Percentiles rank a stretch among this genome's conserved stretches.
phyloP scores from a whole-genome alignment of 2,797 vertebrate species.

The Pterois miles region DNA sequence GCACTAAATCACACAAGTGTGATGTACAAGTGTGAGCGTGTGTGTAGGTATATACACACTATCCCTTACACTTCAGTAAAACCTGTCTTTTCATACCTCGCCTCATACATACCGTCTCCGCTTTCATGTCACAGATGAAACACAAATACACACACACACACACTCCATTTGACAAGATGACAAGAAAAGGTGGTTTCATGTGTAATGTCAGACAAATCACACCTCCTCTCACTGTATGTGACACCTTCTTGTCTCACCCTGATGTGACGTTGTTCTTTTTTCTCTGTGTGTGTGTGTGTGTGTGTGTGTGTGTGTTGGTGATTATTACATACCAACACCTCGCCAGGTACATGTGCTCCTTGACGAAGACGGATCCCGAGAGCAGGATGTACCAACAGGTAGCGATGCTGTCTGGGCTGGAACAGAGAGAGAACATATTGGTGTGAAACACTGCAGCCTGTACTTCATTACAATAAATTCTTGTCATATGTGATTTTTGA shows the following conservation, averaged over 20 bases:
- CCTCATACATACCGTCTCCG: neutral
- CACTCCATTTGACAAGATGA: slow-evolving; percentile 9
- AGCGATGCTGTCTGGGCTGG: slow-evolving; percentile 92
- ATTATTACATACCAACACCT: slow-evolving; percentile 82
- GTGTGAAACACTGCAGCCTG: slow-evolving; percentile 12
- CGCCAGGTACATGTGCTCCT: slow-evolving; percentile 96
- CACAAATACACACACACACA: neutral
- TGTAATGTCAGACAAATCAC: slow-evolving; percentile 26
- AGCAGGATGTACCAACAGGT: slow-evolving; percentile 97
- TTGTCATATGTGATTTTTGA: neutral
- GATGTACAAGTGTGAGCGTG: neutral
- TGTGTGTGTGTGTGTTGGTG: neutral
- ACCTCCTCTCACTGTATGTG: neutral
- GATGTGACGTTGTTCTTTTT: neutral
- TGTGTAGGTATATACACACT: neutral
- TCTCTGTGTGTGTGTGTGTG: slow-evolving; percentile 1
- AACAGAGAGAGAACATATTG: slow-evolving; percentile 54
- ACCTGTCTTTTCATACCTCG: neutral
- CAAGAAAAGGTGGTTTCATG: neutral
- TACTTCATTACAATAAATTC: neutral
- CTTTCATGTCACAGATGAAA: neutral
- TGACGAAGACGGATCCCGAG: slow-evolving; percentile 94
- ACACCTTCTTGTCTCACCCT: slow-evolving; percentile 11
- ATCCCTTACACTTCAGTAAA: neutral
- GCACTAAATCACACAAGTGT: neutral